A percentile compares a stretch with the other conserved stretches of the same genome.
phyloP scores from a whole-genome alignment of 2,113 vertebrate genomes.

The Strix uralensis region DNA sequence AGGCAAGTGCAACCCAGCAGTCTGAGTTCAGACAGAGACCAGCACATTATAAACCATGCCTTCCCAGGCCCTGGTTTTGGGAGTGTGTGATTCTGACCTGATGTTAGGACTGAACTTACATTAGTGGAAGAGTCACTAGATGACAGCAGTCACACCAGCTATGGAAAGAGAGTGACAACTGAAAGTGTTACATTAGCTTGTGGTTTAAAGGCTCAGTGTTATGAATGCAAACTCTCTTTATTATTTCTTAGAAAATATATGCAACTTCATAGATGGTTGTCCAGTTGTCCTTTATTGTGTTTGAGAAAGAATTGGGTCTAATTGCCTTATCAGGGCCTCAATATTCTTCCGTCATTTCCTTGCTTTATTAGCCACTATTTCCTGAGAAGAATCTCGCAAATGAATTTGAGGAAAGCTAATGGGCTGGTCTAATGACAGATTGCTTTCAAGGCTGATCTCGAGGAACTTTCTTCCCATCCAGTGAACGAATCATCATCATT shows the following conservation, averaged over 20 bases:
- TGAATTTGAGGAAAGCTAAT: constrained; percentile 31
- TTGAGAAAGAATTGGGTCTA: not conserved
- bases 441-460: constrained; percentile 20
- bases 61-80: constrained; percentile 16
- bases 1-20: not conserved
- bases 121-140: constrained; percentile 5
- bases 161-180: constrained; percentile 31
- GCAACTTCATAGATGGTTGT: not conserved
- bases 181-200: accelerated
- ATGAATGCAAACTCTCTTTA: not conserved
- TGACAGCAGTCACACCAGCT: not conserved
- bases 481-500: not conserved
- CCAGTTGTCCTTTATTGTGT: not conserved
- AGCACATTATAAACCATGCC: not conserved
- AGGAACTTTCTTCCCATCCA: constrained; percentile 10
- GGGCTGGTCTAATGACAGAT: not conserved
- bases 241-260: not conserved
- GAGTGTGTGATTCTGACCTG: not conserved
- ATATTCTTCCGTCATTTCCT: constrained; percentile 34
- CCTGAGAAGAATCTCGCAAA: constrained; percentile 15
- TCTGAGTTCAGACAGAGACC: constrained; percentile 48
- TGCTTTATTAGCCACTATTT: constrained; percentile 34
- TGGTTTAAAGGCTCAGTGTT: not conserved
- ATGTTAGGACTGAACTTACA: not conserved
- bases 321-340: not conserved